A percentile compares a stretch with the other conserved stretches of the same genome.
Conservation (phyloP, 2,888 invertebrate genomes). For the Scaptodrosophila latifasciaeformis region DNA sequence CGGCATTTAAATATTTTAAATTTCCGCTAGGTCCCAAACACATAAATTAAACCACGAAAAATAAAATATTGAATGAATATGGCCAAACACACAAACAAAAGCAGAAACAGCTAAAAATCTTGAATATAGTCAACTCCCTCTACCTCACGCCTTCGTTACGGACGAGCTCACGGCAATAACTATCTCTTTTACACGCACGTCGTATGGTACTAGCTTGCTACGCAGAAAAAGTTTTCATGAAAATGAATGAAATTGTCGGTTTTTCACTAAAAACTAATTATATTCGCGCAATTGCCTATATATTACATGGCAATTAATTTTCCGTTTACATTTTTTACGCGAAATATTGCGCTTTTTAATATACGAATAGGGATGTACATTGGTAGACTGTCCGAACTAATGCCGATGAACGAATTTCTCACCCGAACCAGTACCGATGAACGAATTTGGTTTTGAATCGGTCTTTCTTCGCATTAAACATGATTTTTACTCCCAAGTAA, state of each 20-base stretch:
- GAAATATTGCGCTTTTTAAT: too few relatives aligned
- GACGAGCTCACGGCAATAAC: conserved; percentile 38
- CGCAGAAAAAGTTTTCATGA: conserved; percentile 45
- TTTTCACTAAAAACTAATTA: conserved; percentile 28
- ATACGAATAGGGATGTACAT: too few relatives aligned
- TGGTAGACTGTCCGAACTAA: too few relatives aligned
- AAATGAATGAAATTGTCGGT: conserved; percentile 48
- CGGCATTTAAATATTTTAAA: not conserved
- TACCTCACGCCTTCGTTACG: conserved; percentile 30
- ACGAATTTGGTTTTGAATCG: too few relatives aligned
- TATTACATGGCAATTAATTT: too few relatives aligned
- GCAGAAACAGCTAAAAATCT: conserved; percentile 60
- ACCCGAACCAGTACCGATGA: too few relatives aligned
- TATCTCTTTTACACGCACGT: conserved; percentile 45
- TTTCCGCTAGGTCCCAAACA: conserved; percentile 2
- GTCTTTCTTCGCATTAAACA: too few relatives aligned
- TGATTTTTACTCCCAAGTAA: too few relatives aligned
- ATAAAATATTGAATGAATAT: conserved; percentile 57
- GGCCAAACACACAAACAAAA: conserved; percentile 62
- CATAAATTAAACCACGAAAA: conserved; percentile 14
- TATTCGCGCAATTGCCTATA: conserved; percentile 15
- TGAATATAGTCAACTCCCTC: conserved; percentile 43
- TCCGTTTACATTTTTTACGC: too few relatives aligned
- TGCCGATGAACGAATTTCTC: too few relatives aligned
- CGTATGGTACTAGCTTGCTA: conserved; percentile 28